Base-by-base conservation (phyloP, 2,888 invertebrate genomes). In the Orchestes rusci region DNA sequence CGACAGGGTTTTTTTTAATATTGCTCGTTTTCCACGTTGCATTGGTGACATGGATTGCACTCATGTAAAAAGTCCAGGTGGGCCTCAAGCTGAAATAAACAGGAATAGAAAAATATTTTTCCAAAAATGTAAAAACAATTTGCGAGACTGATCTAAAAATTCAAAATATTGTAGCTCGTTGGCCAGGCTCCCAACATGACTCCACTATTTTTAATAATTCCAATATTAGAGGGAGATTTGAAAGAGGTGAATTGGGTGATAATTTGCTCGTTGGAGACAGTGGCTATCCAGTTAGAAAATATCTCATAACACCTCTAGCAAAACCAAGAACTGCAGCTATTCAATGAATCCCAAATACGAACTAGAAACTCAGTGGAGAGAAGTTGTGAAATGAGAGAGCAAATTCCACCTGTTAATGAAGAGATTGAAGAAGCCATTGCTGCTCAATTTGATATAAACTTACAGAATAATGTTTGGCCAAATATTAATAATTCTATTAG, bases 321-420 rank as follows among this genome's bases (percentile, higher is more conserved):
- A 39, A 39, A 29, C 39, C 39, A n/a, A 16, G 12, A 39, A 39
- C 39, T 16, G n/a, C 23, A n/a, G 36, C 16, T 33, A 5, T 33
- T 33, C 12, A 33, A 33, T 33, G 34, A 33, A 12, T 12, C 34
- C 1, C 34, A 33, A 16, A 33, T 56, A 23, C 39, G 56, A 32
- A 57, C 56, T 4, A 38, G 57, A 42, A 55, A 57, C 34, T 39
- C 49, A 5, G 38, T 59, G 2, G 56, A 59, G 49, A 34, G 59
- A 32, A 50, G 42, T 2, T 13, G 12, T 5, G 3, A n/a, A 2
- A 2, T 2, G 34, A 3, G 2, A 2, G 4, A 34, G 7, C 5
- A 31, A 12, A 12, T 12, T 5, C 31, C 12, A 12, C 12, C 12
- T 10, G 12, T 10, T 31, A 31, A 31, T 31, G 31, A 7, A 10